Percentiles rank a stretch among this genome's conserved stretches.
Conservation (phyloP, 2,888 invertebrate genomes). For the Sceliomorpha sp. region DNA sequence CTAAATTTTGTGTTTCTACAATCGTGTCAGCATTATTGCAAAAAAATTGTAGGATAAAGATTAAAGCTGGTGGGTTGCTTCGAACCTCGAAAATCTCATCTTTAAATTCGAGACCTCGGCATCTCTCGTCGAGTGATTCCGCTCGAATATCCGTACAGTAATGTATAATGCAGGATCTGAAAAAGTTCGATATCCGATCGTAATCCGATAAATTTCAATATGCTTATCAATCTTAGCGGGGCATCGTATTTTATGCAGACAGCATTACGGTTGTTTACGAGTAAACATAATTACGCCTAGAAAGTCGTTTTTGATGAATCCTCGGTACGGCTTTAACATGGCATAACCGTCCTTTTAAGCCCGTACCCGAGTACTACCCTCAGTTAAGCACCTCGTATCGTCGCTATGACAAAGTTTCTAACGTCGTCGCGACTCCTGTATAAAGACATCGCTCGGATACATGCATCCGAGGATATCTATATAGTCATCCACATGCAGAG, state of each 20-base stretch:
- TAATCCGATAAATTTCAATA: constrained; percentile 4
- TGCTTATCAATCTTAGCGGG: not conserved
- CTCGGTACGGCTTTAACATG: constrained; percentile 28
- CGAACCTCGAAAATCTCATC: too few relatives aligned
- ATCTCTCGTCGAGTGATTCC: too few relatives aligned
- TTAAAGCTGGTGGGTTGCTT: too few relatives aligned
- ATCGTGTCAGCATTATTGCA: too few relatives aligned
- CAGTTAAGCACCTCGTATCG: constrained; percentile 39
- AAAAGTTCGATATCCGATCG: not conserved
- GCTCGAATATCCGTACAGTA: too few relatives aligned
- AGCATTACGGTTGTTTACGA: constrained; percentile 14
- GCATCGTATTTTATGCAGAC: not conserved
- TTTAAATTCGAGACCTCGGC: too few relatives aligned
- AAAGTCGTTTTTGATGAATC: constrained; percentile 41
- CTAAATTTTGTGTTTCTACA: too few relatives aligned
- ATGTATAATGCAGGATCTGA: too few relatives aligned
- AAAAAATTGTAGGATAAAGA: too few relatives aligned
- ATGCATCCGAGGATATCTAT: constrained; percentile 34
- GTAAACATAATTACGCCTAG: constrained; percentile 29
- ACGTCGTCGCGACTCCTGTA: constrained; percentile 31
- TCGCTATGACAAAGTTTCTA: constrained; percentile 36
- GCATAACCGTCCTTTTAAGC: constrained; percentile 27
- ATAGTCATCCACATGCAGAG: constrained; percentile 37
- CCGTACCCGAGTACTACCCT: constrained; percentile 26
- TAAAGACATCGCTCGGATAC: constrained; percentile 34